These are phyloP conservation scores for Cyrtodaria siliqua DNA, from an alignment of 2,888 invertebrate species.

Conservation along the genomic window DNA sequence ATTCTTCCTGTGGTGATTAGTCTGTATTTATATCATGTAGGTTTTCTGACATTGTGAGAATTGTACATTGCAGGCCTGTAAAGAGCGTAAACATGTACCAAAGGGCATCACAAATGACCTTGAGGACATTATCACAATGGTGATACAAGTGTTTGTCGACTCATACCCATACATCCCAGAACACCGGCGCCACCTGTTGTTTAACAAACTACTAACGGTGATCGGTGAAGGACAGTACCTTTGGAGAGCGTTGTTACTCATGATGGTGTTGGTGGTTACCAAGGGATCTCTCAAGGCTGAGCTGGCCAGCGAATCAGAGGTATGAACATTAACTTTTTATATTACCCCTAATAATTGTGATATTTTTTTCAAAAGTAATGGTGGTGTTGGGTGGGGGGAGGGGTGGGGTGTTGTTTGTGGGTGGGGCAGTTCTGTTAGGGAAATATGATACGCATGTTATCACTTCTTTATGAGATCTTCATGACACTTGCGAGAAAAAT, in stretches of 20 bases:
- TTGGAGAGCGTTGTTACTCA: conserved; percentile 86
- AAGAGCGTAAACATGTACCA: conserved; percentile 63
- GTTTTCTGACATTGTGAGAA: conserved; percentile 3
- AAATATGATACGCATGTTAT: no score
- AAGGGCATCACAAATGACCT: conserved; percentile 65
- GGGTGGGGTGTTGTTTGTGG: no score
- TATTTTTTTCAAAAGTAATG: no score
- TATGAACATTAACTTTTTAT: no score
- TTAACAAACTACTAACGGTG: conserved; percentile 90
- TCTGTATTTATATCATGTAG: no score
- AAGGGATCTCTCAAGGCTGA: conserved; percentile 64
- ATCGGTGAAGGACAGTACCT: conserved; percentile 87
- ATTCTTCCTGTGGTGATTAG: no score
- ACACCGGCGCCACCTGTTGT: conserved; percentile 94
- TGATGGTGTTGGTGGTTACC: conserved; percentile 86
- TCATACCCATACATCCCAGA: conserved; percentile 96
- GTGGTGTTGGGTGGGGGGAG: no score
- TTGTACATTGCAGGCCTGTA: conserved; percentile 70
- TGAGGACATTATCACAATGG: conserved; percentile 78
- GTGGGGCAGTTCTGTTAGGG: no score
- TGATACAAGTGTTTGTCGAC: conserved; percentile 94
- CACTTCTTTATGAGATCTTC: no score
- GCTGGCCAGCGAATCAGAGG: conserved; percentile 85
- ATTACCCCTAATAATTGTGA: no score
- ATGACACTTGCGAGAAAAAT: no score